Evolutionary conservation across 2,797 vertebrate genomes (phyloP).

Genomic region (Octomys mimax): DNA sequence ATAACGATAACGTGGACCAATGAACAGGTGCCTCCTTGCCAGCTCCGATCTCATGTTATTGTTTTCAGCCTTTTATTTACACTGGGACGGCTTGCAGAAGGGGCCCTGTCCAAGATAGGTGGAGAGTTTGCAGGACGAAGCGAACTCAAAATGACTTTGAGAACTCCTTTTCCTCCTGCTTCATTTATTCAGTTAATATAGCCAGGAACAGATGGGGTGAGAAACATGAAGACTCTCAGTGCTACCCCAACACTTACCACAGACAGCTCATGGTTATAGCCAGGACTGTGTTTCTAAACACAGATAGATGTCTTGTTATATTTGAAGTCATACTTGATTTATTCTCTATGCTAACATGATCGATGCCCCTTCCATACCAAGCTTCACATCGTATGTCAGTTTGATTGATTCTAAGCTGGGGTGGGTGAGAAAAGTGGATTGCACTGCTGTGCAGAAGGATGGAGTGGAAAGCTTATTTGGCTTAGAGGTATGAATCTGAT

Average conservation of each 20-base stretch:
- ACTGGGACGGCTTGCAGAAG: background rate
- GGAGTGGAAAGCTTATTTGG: background rate
- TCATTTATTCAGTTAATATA: background rate
- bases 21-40: background rate
- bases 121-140: background rate
- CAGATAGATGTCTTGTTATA: background rate
- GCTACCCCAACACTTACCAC: background rate
- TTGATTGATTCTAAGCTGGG: background rate
- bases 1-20: background rate
- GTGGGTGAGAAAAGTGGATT: background rate
- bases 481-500: background rate
- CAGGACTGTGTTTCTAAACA: background rate
- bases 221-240: background rate
- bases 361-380: background rate
- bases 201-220: background rate
- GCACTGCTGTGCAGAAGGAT: too few species aligned
- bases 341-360: background rate
- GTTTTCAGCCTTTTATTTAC: background rate
- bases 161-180: background rate
- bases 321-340: background rate
- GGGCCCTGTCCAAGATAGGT: background rate
- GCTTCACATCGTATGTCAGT: background rate
- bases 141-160: constrained; percentile 33
- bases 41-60: background rate
- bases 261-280: background rate